These are phyloP conservation scores for Acleris emargana DNA, from an alignment of 2,888 invertebrate genomes.

Conservation along the genomic window DNA sequence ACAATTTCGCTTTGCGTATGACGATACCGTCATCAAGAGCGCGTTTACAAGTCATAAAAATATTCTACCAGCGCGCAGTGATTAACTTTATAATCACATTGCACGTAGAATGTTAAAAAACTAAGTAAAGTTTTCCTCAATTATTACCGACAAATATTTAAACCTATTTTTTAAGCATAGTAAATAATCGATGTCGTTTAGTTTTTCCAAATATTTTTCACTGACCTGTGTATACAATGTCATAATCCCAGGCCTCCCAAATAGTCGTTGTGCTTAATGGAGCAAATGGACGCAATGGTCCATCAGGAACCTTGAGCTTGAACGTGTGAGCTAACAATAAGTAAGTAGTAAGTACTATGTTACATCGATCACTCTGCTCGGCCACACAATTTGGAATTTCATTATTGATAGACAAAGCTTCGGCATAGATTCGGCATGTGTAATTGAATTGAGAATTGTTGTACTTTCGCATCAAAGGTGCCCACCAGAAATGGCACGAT, in stretches of 20 bases:
- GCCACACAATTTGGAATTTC: conserved; percentile 18
- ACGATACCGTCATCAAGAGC: conserved; percentile 32
- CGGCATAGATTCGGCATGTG: background rate
- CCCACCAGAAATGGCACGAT: too few relatives aligned
- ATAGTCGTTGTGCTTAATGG: conserved; percentile 32
- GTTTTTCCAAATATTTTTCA: background rate
- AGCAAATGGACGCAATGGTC: conserved; percentile 34
- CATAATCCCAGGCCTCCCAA: conserved; percentile 16
- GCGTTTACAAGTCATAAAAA: too few relatives aligned
- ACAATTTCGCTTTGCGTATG: conserved; percentile 53
- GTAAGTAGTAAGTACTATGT: conserved; percentile 31
- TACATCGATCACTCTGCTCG: conserved; percentile 24
- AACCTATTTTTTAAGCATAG: too few relatives aligned
- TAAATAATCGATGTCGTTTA: background rate
- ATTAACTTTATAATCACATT: too few relatives aligned
- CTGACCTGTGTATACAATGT: conserved; percentile 5
- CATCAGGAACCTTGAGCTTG: conserved; percentile 27
- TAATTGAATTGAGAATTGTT: background rate
- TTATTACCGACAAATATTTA: too few relatives aligned
- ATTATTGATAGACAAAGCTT: conserved; percentile 11
- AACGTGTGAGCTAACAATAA: conserved; percentile 23
- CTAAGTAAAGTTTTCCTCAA: too few relatives aligned
- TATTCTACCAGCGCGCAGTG: too few relatives aligned
- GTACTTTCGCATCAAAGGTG: background rate
- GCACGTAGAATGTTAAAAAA: too few relatives aligned